phyloP scores from a whole-genome alignment of 2,888 invertebrate genomes.

The Drosophila imparisetae region DNA sequence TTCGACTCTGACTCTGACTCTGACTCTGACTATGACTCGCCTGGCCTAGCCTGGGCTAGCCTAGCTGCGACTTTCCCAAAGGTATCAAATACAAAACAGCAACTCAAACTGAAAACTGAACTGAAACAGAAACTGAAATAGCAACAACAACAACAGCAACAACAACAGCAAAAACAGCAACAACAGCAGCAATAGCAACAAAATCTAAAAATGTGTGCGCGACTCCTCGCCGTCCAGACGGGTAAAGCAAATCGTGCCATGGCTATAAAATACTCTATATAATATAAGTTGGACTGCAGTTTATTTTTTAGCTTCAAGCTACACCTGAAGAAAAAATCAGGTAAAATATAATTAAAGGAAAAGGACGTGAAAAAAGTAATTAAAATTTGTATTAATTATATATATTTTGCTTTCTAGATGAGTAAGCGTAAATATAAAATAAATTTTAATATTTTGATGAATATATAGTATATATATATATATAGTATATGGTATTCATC shows the following conservation, averaged over 20 bases:
- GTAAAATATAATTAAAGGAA: neutral
- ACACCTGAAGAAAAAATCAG: slow-evolving; percentile 13
- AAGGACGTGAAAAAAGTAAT: neutral
- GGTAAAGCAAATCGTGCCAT: slow-evolving; percentile 64
- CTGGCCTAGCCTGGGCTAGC: slow-evolving; percentile 13
- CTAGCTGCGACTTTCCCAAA: slow-evolving; percentile 66
- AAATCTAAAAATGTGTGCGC: slow-evolving; percentile 61
- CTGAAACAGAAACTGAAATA: slow-evolving; percentile 45
- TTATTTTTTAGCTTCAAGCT: slow-evolving; percentile 8
- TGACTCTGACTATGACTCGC: slow-evolving; percentile 31
- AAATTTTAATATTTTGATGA: neutral
- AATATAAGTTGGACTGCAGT: slow-evolving; percentile 54
- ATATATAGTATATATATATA: neutral
- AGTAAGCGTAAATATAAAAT: neutral
- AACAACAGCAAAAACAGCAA: slow-evolving; percentile 24
- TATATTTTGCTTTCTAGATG: too few species aligned
- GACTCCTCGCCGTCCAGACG: slow-evolving; percentile 25
- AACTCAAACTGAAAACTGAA: slow-evolving; percentile 45
- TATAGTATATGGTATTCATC: too few species aligned
- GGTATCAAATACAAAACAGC: slow-evolving; percentile 73
- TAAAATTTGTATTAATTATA: too few species aligned
- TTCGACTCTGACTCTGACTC: slow-evolving; percentile 49
- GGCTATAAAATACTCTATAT: slow-evolving; percentile 63
- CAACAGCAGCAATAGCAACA: slow-evolving; percentile 29
- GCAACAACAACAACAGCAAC: slow-evolving; percentile 38